These are phyloP conservation scores for Neosalanx taihuensis DNA, from an alignment of 2,797 vertebrate genomes.

Conservation along the genomic window DNA sequence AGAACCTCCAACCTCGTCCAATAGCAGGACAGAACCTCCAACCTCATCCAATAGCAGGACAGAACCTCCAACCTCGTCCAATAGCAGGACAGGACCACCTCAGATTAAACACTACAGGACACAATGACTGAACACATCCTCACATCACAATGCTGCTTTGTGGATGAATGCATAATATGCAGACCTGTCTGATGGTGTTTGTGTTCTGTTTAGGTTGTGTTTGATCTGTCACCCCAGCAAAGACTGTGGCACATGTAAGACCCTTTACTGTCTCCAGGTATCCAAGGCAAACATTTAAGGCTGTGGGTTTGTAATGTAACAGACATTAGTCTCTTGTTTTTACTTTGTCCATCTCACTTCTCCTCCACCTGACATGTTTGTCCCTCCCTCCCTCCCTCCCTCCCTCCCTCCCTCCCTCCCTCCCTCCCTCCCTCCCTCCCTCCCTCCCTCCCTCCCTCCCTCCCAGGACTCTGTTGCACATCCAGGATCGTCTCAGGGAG, in stretches of 20 bases:
- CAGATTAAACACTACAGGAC: not conserved
- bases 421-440: not conserved
- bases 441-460: not conserved
- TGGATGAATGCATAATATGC: slow-evolving; percentile 15
- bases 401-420: not conserved
- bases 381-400: too few species aligned
- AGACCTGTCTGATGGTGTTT: not conserved
- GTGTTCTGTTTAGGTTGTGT: slow-evolving; percentile 76
- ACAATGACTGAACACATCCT: not conserved
- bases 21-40: too few species aligned
- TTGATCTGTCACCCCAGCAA: slow-evolving; percentile 90
- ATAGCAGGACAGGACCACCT: too few species aligned
- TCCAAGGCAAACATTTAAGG: not conserved
- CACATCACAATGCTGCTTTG: slow-evolving; percentile 17
- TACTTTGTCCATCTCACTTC: too few species aligned
- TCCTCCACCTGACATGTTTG: too few species aligned
- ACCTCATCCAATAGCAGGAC: too few species aligned
- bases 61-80: too few species aligned
- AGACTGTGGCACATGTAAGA: slow-evolving; percentile 93
- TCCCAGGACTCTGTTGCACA: slow-evolving; percentile 82
- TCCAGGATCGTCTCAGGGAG: slow-evolving; percentile 86
- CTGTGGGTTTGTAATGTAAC: not conserved
- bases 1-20: too few species aligned
- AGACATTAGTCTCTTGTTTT: not conserved
- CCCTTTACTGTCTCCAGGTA: not conserved